Base-by-base conservation (phyloP, 1,140 invertebrate species). In the Vollenhovia emeryi region DNA sequence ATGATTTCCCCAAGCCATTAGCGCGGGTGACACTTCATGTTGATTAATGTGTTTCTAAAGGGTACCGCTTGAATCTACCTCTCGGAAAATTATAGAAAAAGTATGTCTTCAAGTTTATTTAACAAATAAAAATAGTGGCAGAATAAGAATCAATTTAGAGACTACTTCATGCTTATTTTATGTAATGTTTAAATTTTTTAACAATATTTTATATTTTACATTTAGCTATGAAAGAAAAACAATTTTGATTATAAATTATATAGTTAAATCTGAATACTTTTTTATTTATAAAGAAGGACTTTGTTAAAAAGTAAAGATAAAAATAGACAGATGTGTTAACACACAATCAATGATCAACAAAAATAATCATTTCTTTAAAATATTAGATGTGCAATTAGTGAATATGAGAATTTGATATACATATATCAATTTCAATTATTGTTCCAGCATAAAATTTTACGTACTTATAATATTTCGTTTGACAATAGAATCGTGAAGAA, bases 1-100 rank as follows among this genome's bases (percentile, higher is more conserved):
- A 40, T 79, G 60, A 79, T 55, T 55, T 57, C 64, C n/a, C 48
- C 64, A 48, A 66, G 33, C 64, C 33, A 80, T 80, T 80, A 55
- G 11, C 13, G 18, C 48, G 33, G 15, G 43, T 64, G 48, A 68
- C 9, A 30, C 62, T 8, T 55, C 30, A 40, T 21, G 5, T 33
- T 11, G 27, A 13, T 55, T 69, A 52, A 69, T 68, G 43, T 8
- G 1, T 36, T 68, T 24, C 15, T 52, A 13, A 45, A 40, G 36
- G 21, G 6, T 69, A 30, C 4, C 30, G 7, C n/a, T 78, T 64
- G 30, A 78, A 64, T 48, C 13, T 33, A 18, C 11, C 11, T 69
- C 27, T 27, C 3, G 24, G 18, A 69, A 9, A 79, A 24, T 40
- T n/a, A 4, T 15, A n/a, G 3, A 27, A 30, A 15, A 60, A 30